Evolutionary conservation across 1,140 invertebrate genomes (phyloP), one percentile per base, ranked within the genome.

Genomic region (Ctenoplectra terminalis): DNA sequence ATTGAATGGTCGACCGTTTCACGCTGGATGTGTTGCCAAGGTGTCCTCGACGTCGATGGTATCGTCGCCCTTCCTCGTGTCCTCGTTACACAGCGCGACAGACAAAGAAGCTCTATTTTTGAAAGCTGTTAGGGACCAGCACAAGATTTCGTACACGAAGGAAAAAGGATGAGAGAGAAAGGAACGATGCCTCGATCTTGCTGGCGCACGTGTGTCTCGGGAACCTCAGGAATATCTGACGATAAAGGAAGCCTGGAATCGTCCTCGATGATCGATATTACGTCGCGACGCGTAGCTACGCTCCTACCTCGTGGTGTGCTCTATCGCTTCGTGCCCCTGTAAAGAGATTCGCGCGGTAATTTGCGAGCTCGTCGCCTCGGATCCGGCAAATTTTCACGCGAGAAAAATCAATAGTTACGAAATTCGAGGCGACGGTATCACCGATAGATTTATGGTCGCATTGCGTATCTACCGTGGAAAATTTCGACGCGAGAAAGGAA

Each of bases 1-100:
- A 88, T 88, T 78, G 84, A 88, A 87, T 87, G 86, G 84, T 87
- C 64, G 64, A 40, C 66, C 75, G 84, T 83, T 74, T 13, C 29
- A 1, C 29, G 20, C 31, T 1, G 54, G 37, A 56, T 58, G 34
- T 26, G 58, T 37, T 75, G 60, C 37, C 71, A 37, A 66, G 58
- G 56, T 23, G 61, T 50, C 34, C 43, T n/a, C 43, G 58, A 2
- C 26, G 29, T 58, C 15, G 26, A 31, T 40, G 54, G 20, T 67
- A n/a, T 63, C 17, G n/a, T 52, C n/a, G 34, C 34, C n/a, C 46
- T 8, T 50, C 34, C 29, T 23, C 1, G 9, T 11, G 23, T 50
- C 7, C 7, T 37, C n/a, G 20, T 64, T 50, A 29, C 40, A 17
- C 31, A 11, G 2, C 17, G 43, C n/a, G 34, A 71, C 23, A 70